Conservation (phyloP, 1,140 invertebrate species). For the Aphelinus atriplicis region DNA sequence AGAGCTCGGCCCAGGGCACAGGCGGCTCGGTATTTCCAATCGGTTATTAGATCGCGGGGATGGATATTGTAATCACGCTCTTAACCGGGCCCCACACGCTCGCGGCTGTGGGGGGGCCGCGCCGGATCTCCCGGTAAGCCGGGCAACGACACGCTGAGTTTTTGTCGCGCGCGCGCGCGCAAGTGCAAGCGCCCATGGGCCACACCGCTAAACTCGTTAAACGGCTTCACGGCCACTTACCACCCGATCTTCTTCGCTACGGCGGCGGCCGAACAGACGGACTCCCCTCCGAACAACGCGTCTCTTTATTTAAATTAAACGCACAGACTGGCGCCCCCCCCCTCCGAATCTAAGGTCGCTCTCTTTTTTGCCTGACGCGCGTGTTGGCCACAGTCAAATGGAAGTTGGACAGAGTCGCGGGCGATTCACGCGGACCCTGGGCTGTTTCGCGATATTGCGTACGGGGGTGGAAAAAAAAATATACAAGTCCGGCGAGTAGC, state of each 20-base stretch:
- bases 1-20: slow-evolving; percentile 47
- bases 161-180: slow-evolving; percentile 41
- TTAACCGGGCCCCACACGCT: slow-evolving; percentile 45
- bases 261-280: background rate
- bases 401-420: too few relatives aligned
- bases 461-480: too few relatives aligned
- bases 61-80: slow-evolving; percentile 61
- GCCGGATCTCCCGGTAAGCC: slow-evolving; percentile 11
- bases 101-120: slow-evolving; percentile 34
- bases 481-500: background rate
- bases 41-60: slow-evolving; percentile 52
- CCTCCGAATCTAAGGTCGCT: too few relatives aligned
- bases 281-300: background rate
- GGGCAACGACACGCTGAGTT: slow-evolving; percentile 47
- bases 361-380: too few relatives aligned
- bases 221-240: slow-evolving; percentile 7
- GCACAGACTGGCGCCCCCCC: too few relatives aligned
- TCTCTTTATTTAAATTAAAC: slow-evolving; percentile 7
- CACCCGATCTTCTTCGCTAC: background rate
- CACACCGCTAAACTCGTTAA: slow-evolving; percentile 6
- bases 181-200: background rate
- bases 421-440: too few relatives aligned
- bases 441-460: too few relatives aligned
- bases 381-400: too few relatives aligned
- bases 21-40: slow-evolving; percentile 44